phyloP scores from a whole-genome alignment of 2,113 vertebrate genomes.

The Gymnobelideus leadbeateri region DNA sequence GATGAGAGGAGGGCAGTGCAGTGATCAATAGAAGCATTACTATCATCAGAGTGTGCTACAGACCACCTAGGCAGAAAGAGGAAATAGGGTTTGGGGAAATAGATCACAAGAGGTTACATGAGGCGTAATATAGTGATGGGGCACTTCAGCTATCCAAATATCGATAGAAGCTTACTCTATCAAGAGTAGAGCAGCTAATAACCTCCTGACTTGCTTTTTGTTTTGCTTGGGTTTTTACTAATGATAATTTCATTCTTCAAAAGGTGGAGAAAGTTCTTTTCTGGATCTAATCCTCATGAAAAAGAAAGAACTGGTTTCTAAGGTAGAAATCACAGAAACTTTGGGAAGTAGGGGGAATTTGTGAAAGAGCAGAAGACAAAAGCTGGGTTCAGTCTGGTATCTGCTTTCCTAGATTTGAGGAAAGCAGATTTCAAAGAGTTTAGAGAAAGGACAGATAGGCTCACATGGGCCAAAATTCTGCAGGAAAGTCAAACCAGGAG shows the following conservation, averaged over 20 bases:
- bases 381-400: not conserved
- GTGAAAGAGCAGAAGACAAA: not conserved
- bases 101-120: not conserved
- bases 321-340: not conserved
- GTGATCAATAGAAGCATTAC: not conserved
- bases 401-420: too few species aligned
- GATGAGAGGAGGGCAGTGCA: not conserved
- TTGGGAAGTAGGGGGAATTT: not conserved
- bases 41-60: not conserved
- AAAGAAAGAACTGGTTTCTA: not conserved
- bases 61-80: not conserved
- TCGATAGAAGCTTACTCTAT: not conserved
- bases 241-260: not conserved
- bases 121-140: not conserved
- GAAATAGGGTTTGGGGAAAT: not conserved
- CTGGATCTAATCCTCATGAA: not conserved
- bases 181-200: not conserved
- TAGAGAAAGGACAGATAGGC: not conserved
- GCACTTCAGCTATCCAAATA: not conserved
- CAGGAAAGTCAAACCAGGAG: not conserved
- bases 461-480: not conserved
- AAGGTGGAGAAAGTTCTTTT: not conserved
- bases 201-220: not conserved
- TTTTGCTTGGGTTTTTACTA: not conserved
- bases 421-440: not conserved